Conservation (phyloP, 2,888 invertebrate genomes). For the Amphipoea lucens region DNA sequence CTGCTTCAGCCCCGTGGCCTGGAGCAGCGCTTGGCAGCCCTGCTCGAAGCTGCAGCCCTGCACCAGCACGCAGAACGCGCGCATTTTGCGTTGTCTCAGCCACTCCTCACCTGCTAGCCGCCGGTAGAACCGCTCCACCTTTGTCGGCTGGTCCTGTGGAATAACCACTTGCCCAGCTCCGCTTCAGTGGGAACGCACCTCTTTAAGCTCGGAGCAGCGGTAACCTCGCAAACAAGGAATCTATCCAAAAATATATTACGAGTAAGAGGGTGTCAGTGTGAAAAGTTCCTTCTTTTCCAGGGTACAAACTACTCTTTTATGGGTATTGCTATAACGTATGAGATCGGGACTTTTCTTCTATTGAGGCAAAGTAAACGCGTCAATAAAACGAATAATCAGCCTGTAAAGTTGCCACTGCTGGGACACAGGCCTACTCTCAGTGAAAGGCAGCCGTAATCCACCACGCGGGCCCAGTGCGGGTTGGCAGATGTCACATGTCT, state of each 20-base stretch:
- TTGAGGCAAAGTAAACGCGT: neutral
- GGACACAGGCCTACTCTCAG: neutral
- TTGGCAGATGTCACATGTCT: neutral
- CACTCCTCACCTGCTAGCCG: conserved; percentile 92
- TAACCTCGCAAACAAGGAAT: conserved; percentile 11
- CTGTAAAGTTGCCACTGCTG: neutral
- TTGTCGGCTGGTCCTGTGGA: conserved; percentile 32
- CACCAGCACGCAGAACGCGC: conserved; percentile 96
- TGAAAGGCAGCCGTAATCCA: neutral
- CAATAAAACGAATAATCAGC: conserved; percentile 1
- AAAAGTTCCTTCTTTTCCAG: conserved; percentile 24
- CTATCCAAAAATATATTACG: conserved; percentile 9
- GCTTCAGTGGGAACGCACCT: too few species aligned
- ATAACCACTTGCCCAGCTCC: neutral
- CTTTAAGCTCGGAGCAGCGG: conserved; percentile 18
- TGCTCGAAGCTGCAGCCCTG: conserved; percentile 93
- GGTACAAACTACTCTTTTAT: conserved; percentile 16
- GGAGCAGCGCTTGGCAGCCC: conserved; percentile 95
- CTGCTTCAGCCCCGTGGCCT: conserved; percentile 93
- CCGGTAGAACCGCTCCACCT: conserved; percentile 37
- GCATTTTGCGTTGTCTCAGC: conserved; percentile 94
- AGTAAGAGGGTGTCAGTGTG: conserved; percentile 10
- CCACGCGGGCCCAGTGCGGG: neutral
- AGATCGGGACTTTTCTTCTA: neutral
- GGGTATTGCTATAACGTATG: neutral